These are phyloP conservation scores for Pomacea maculata DNA, from an alignment of 1,140 invertebrate species.

Conservation along the genomic window DNA sequence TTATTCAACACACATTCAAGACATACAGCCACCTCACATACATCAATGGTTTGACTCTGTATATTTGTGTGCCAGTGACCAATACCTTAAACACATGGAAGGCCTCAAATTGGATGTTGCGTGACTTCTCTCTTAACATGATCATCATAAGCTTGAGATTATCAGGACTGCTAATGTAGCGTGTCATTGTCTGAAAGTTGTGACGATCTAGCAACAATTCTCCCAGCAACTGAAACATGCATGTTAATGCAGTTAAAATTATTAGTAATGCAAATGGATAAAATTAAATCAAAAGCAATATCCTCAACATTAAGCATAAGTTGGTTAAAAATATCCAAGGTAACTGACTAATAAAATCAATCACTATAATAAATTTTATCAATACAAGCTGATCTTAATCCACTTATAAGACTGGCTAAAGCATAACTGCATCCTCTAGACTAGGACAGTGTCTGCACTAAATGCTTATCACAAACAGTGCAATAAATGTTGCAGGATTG, in stretches of 20 bases:
- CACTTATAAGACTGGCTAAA: no score
- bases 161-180: slow-evolving; percentile 98
- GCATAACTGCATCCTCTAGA: no score
- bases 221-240: slow-evolving; percentile 78
- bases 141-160: slow-evolving; percentile 99
- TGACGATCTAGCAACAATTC: slow-evolving; percentile 97
- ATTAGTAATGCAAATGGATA: not conserved
- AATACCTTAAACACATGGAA: slow-evolving; percentile 99
- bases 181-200: slow-evolving; percentile 99
- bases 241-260: slow-evolving; percentile 3
- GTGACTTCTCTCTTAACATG: slow-evolving; percentile 98
- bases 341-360: not conserved
- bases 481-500: no score
- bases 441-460: no score
- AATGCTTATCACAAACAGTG: no score
- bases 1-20: no score
- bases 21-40: not conserved
- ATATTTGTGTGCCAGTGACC: not conserved
- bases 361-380: not conserved
- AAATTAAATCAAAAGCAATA: not conserved
- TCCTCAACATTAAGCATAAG: not conserved
- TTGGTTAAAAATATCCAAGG: not conserved
- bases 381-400: no score
- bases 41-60: not conserved
- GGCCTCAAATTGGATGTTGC: slow-evolving; percentile 99